Evolutionary conservation across 1,140 invertebrate species (phyloP), one percentile per base, ranked within the genome.

Genomic region (Penaeus indicus): DNA sequence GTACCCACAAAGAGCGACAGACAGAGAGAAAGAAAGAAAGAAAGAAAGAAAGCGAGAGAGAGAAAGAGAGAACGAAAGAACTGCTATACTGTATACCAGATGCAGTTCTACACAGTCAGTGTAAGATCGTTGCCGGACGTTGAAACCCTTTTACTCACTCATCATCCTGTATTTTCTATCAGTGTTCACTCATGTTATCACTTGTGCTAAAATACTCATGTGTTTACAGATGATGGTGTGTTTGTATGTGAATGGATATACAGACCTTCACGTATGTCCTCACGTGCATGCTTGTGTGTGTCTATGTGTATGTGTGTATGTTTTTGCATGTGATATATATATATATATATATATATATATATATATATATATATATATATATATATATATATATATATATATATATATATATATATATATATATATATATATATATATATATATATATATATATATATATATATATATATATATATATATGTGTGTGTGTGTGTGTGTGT

Each of bases 281-380:
- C 67, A 72, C 10, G 18, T 32, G 32, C 21, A 72, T 32, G 18
- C 21, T 1, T 32, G 18, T 72, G 18, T 72, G 1, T 72, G 21
- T n/a, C 22, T 72, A 72, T 72, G 18, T 32, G 18, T 72, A 19
- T 25, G 18, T 69, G 16, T 79, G 11, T 79, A 8, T 54, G 5
- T 79, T 11, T n/a, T 1, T 79, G 4, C 38, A 79, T 79, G 19
- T 4, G 0, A 22, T 60, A 47, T 80, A 16, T 80, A 80, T 80
- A 72, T 72, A 72, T 72, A 72, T 32, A 72, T 72, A 72, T 72
- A 72, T 72, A 32, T 72, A 72, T 72, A 72, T 72, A 72, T 72
- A 72, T 72, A 32, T 32, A 72, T 72, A 72, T 72, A 72, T 72
- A 32, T 72, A 72, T 0, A n/a, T 21, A 32, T 72, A 72, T 72